These are phyloP conservation scores for Apomyelois bistriatella DNA, from an alignment of 2,888 invertebrate species.

Conservation along the genomic window DNA sequence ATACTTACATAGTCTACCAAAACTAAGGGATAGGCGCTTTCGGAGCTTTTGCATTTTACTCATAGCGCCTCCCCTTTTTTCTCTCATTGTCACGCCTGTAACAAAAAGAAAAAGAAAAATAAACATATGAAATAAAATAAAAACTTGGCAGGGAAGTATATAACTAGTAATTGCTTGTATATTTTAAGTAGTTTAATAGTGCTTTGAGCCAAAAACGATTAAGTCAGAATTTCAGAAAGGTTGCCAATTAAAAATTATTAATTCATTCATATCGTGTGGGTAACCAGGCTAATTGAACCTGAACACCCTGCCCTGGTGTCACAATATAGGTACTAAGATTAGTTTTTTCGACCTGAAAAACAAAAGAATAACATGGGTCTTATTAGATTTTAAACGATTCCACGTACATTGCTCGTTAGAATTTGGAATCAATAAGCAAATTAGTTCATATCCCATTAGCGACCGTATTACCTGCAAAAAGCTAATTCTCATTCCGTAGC, in stretches of 20 bases:
- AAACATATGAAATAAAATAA: neutral
- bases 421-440: constrained; percentile 5
- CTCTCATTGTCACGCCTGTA: constrained; percentile 92
- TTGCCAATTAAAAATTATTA: too few species aligned
- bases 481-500: neutral
- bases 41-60: constrained; percentile 96
- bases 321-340: too few species aligned
- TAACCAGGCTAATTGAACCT: too few species aligned
- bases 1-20: constrained; percentile 96
- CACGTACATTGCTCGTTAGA: neutral
- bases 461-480: constrained; percentile 3
- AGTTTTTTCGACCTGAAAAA: too few species aligned
- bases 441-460: constrained; percentile 2
- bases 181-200: too few species aligned
- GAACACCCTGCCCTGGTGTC: too few species aligned
- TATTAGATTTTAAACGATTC: neutral
- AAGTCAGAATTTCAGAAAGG: too few species aligned
- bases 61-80: constrained; percentile 94
- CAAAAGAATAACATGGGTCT: too few species aligned
- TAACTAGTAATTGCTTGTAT: too few species aligned
- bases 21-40: constrained; percentile 96
- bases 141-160: too few species aligned
- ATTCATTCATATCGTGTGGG: too few species aligned
- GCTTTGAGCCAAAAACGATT: too few species aligned
- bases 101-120: constrained; percentile 49